These are phyloP conservation scores for Heterodera schachtii DNA, from an alignment of 1,140 invertebrate species.

Conservation along the genomic window DNA sequence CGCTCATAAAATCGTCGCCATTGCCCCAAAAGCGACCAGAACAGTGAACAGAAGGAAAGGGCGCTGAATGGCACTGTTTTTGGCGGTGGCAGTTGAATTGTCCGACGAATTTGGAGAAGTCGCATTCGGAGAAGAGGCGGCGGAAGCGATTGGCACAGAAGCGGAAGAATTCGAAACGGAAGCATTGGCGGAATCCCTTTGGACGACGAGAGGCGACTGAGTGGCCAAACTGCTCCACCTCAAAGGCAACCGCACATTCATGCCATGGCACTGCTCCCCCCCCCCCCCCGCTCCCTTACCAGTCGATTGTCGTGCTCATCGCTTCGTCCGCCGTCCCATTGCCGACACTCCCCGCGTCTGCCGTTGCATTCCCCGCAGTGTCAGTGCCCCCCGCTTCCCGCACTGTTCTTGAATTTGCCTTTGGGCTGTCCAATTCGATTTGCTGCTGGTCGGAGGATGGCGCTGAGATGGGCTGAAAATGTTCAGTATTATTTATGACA, in stretches of 20 bases:
- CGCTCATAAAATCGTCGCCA: not conserved
- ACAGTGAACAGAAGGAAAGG: not conserved
- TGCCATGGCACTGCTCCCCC: too few species aligned
- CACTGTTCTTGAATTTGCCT: not conserved
- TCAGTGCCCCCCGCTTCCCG: not conserved
- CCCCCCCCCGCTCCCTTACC: not conserved
- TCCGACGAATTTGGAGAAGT: not conserved
- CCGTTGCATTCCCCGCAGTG: not conserved
- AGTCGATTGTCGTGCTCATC: slow-evolving; percentile 4
- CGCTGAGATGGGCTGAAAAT: not conserved
- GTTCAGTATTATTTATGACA: too few species aligned
- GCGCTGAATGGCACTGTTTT: not conserved
- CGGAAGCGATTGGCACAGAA: not conserved
- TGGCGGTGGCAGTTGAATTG: slow-evolving; percentile 2
- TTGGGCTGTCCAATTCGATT: not conserved
- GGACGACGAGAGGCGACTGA: not conserved
- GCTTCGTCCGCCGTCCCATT: not conserved
- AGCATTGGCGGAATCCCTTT: not conserved
- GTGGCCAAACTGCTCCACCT: slow-evolving; percentile 10
- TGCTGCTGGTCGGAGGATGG: not conserved
- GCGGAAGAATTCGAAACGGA: slow-evolving; percentile 7
- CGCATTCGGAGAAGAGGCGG: not conserved
- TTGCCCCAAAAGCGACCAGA: not conserved
- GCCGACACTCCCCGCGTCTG: not conserved
- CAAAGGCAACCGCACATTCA: not conserved